Evolutionary conservation across 2,888 invertebrate species (phyloP), one percentile per base, ranked within the genome.

Genomic region (Bunonema sp.): DNA sequence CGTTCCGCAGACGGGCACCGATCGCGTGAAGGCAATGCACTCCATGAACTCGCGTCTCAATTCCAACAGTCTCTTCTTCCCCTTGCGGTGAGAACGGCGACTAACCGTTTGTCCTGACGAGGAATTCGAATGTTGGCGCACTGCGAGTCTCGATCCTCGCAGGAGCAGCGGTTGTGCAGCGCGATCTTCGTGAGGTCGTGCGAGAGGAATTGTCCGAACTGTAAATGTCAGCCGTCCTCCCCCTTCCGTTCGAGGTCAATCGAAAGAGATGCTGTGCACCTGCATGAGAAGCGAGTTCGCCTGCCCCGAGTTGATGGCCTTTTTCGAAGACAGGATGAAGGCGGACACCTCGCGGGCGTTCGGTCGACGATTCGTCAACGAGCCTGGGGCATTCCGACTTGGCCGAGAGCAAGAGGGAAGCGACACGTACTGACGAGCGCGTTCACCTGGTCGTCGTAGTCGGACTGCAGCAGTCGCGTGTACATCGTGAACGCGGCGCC

Each of bases 1-100:
- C 0, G 89, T 89, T 10, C 91, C 91, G 70, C 97, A 97, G 39
- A 91, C 82, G 0, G 91, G 82, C 61, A 87, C 85, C 4, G 87
- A 85, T 51, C 97, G 76, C 7, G 62, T 56, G 46, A 62, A 51
- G 26, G 55, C 49, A 29, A 62, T 50, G 42, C 66, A 66, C 5
- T 28, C 12, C 18, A 40, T 29, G 1, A 35, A 36, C 20, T 45
- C 42, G 16, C 46, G 42, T 37, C 41, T 42, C 24, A 34, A 41
- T 8, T 32, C 24, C 18, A 15, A 1, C n/a, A 12, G 10, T 32
- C 26, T 29, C 19, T 29, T 3, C 12, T 18, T 18, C 18, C 16
- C 12, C 34, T 36, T 19, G 16, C 7, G 7, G 7, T 32, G 32
- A 32, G 15, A 23, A 8, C 8, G 31, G 23, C n/a, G 23, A 15